Conservation (phyloP, 2,113 vertebrate species). For the Anoplopoma fimbria region DNA sequence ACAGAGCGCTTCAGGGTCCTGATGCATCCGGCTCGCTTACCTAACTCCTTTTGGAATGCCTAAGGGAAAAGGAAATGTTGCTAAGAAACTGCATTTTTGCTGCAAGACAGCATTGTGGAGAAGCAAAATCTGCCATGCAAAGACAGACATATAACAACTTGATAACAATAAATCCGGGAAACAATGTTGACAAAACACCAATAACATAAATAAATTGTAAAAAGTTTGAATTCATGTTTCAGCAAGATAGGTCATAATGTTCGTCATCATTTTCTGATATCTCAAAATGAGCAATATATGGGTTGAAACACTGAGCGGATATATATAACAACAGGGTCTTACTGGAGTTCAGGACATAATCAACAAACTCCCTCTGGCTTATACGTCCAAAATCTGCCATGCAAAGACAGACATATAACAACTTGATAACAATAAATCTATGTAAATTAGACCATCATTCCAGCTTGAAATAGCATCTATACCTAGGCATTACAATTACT, state of each 20-base stretch:
- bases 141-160: not conserved
- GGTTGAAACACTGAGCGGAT: not conserved
- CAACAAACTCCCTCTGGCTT: conserved; percentile 85
- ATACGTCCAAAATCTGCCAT: conserved; percentile 73
- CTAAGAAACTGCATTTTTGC: not conserved
- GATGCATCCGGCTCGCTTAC: conserved; percentile 88
- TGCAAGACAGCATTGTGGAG: not conserved
- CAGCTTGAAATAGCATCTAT: not conserved
- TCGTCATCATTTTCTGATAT: not conserved
- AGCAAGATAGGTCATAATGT: not conserved
- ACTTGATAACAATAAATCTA: not conserved
- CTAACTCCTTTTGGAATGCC: conserved; percentile 92
- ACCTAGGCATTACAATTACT: not conserved
- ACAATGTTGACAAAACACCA: not conserved
- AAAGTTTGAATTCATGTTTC: not conserved
- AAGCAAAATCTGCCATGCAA: not conserved
- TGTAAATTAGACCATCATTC: not conserved
- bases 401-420: not conserved
- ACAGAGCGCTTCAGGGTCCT: conserved; percentile 87
- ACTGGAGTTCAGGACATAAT: conserved; percentile 86
- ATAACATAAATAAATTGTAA: not conserved
- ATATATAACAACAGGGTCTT: conserved; percentile 44
- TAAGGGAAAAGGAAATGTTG: conserved; percentile 51
- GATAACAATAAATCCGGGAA: not conserved
- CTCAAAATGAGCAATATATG: not conserved